Conservation (phyloP, 2,797 vertebrate genomes). For the Merluccius polli region DNA sequence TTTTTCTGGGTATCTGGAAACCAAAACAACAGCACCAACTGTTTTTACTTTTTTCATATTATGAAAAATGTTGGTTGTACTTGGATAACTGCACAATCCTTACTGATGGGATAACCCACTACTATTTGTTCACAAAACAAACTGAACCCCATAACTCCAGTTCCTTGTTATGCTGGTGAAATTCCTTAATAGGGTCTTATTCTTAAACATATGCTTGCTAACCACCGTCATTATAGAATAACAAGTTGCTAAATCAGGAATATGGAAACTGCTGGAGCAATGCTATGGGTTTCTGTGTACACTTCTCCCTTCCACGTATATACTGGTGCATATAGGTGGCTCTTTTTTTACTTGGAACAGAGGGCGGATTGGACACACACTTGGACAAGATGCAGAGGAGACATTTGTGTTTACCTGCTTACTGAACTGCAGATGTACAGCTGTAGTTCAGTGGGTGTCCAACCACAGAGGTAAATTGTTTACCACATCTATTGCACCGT, state of each 20-base stretch:
- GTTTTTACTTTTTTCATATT: neutral
- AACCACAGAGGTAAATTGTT: neutral
- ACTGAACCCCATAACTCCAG: neutral
- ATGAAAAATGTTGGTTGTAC: neutral
- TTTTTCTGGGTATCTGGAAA: constrained; percentile 40
- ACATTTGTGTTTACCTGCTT: neutral
- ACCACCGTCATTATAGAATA: neutral
- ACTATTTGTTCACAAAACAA: neutral
- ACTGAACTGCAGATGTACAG: neutral
- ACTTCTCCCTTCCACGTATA: neutral
- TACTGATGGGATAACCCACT: neutral
- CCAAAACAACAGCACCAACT: neutral
- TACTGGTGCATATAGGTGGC: neutral
- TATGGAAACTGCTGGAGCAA: neutral
- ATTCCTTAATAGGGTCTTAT: neutral
- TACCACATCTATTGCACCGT: neutral
- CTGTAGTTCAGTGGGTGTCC: neutral
- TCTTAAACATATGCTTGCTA: neutral
- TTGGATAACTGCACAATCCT: neutral
- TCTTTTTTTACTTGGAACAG: neutral
- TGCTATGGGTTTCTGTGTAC: neutral
- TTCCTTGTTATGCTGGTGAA: neutral
- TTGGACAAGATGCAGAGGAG: neutral
- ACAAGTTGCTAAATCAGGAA: neutral
- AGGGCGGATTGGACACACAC: neutral